Evolutionary conservation across 1,140 invertebrate species (phyloP), one percentile per base, ranked within the genome.

Genomic region (Pararge aegeria): DNA sequence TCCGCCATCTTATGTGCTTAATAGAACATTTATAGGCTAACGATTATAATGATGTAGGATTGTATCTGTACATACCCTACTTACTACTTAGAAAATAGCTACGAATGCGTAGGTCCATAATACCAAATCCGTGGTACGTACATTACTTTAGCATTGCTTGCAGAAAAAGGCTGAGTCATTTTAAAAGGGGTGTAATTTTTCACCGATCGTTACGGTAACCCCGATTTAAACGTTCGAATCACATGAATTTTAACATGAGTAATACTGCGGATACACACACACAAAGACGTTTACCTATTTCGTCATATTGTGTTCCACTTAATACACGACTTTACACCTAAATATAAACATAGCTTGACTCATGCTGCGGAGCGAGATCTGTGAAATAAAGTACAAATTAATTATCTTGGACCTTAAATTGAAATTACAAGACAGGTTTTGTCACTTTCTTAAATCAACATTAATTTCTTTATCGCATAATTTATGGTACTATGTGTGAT

Each of bases 281-380:
- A 46, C 42, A 46, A 7, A 2, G 3, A 10, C 38, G 16, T 12
- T 20, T 20, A 46, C 42, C 42, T 46, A 46, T 46, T 46, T 46
- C 42, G 18, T 46, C 42, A 46, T 46, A 34, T 34, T 34, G 42
- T 42, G 13, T 46, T 46, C 42, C 42, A 46, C 42, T 46, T 46
- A 42, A 46, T 12, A n/a, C 42, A 44, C 9, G 13, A 16, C 1
- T 46, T 3, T n/a, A 46, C 42, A 46, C 13, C 10, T 9, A 10
- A 9, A 10, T 16, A 20, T 46, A 18, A 1, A 18, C 20, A n/a
- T 18, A 20, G 10, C 42, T 10, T 20, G 42, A 12, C 5, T 20
- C 16, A 42, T 16, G 5, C 38, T 1, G 38, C 38, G 13, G 38
- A 0, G 38, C 5, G 15, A 5, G 16, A 15, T 16, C 1, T 9